Evolutionary conservation across 2,797 vertebrate genomes (phyloP).

Genomic region (Leptodactylus fallax): DNA sequence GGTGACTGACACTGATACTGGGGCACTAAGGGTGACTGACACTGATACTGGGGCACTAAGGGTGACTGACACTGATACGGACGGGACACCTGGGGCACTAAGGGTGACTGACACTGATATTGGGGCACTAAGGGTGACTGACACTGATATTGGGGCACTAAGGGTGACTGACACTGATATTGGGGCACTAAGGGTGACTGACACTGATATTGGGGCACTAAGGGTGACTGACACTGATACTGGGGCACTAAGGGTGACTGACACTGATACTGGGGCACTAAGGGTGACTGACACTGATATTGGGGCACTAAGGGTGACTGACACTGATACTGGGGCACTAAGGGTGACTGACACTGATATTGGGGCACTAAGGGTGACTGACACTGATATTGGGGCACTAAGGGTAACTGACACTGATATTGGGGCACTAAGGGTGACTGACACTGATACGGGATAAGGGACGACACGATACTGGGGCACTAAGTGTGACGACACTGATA

Average conservation of each 20-base stretch:
- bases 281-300: not conserved
- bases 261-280: not conserved
- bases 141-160: not conserved
- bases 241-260: not conserved
- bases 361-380: not conserved
- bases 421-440: not conserved
- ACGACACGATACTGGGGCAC: too few species aligned
- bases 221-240: not conserved
- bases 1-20: not conserved
- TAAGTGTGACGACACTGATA: not conserved
- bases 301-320: not conserved
- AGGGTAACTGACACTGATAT: not conserved
- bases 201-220: not conserved
- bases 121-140: not conserved
- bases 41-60: not conserved
- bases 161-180: too few species aligned
- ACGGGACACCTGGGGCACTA: not conserved
- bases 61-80: not conserved
- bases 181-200: not conserved
- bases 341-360: not conserved
- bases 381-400: not conserved
- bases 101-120: not conserved
- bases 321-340: not conserved
- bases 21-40: not conserved
- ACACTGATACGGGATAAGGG: too few species aligned